These are phyloP conservation scores for Deilephila porcellus DNA, from an alignment of 2,888 invertebrate species.

Conservation along the genomic window DNA sequence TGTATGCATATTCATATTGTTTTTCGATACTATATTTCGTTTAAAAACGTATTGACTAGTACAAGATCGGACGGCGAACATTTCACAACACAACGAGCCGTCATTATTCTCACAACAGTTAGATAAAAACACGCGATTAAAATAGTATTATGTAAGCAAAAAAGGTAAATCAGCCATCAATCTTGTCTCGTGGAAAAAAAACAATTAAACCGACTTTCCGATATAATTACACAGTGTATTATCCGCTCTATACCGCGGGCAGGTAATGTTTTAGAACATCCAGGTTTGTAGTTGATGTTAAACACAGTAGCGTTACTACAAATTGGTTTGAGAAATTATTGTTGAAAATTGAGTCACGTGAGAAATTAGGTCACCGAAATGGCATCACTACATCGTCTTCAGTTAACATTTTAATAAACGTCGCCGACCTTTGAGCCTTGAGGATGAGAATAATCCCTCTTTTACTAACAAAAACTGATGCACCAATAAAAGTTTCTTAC, in stretches of 20 bases:
- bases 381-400: too few species aligned
- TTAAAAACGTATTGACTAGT: constrained; percentile 2
- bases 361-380: too few species aligned
- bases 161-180: constrained; percentile 16
- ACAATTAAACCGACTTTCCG: constrained; percentile 21
- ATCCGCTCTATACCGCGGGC: constrained; percentile 5
- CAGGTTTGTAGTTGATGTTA: constrained; percentile 10
- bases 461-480: too few species aligned
- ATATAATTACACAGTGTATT: constrained; percentile 25
- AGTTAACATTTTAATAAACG: too few species aligned
- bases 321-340: background rate
- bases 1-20: constrained; percentile 20
- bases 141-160: constrained; percentile 20
- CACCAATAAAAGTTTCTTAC: too few species aligned
- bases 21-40: background rate
- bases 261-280: constrained; percentile 21
- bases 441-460: too few species aligned
- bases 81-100: background rate
- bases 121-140: constrained; percentile 22
- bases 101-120: constrained; percentile 13
- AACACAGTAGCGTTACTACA: background rate
- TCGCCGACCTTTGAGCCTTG: too few species aligned
- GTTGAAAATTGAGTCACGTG: background rate
- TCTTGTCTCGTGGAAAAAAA: constrained; percentile 20
- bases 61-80: constrained; percentile 19